Evolutionary conservation across 2,113 vertebrate genomes (phyloP), one percentile per base, ranked within the genome.

Genomic region (Sterna hirundo): DNA sequence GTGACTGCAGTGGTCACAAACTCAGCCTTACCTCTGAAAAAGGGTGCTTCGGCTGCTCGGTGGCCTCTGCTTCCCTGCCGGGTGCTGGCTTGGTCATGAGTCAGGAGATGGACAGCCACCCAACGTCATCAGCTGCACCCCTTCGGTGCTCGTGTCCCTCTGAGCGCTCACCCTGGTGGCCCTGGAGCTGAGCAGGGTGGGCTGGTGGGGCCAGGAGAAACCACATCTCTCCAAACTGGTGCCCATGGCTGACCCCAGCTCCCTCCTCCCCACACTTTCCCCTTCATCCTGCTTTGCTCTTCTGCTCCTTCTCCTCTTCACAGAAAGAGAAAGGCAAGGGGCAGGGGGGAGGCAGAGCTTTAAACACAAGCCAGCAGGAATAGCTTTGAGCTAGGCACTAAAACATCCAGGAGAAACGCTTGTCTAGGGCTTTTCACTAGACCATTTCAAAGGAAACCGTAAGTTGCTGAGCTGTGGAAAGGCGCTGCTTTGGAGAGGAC

Each of bases 381-480:
- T 2, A 32, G 29, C 82, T 75, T 58, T 20, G 81, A 86, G 83
- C 52, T 26, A 25, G 62, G 74, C 78, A 34, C 82, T 90, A 76
- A 88, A 83, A 25, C 57, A 47, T 52, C 83, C 79, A 17, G 13
- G 19, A 81, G 86, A 90, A 93, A 90, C 1, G 26, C 90, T 84
- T 62, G 90, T 83, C 83, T 77, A 51, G 74, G 83, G 54, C 79
- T 90, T 77, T 88, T 36, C 93, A 87, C 36, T 34, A 65, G 90
- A 90, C 40, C 90, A 42, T 87, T 83, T 62, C 62, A 47, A 62
- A 87, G 79, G 74, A 77, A 94, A n/a, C 42, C 0, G 12, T 27
- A 46, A 77, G 74, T 36, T 84, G 82, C 92, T 90, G 92, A 92
- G 92, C 86, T 87, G 86, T 70, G 90, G 83, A 62, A 71, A 90